Evolutionary conservation across 1,140 invertebrate genomes (phyloP).

Genomic region (Drosophila azteca): DNA sequence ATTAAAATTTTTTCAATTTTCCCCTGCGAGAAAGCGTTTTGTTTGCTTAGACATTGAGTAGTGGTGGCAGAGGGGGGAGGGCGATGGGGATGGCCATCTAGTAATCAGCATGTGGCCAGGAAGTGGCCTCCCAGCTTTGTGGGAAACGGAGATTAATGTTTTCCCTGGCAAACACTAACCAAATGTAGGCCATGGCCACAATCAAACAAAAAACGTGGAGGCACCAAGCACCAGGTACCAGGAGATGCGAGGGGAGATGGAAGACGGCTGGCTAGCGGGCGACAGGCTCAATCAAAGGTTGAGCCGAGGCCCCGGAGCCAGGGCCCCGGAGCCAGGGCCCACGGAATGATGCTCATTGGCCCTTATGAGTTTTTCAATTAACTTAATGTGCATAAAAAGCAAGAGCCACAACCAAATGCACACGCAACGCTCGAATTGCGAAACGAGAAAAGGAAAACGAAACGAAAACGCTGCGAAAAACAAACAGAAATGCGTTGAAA

Average conservation of each 20-base stretch:
- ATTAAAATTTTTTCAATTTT: constrained; percentile 77
- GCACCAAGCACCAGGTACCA: too few species aligned
- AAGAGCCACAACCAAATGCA: constrained; percentile 34
- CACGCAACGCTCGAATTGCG: constrained; percentile 40
- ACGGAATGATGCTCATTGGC: constrained; percentile 56
- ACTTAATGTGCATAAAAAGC: constrained; percentile 77
- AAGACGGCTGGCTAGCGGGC: not conserved
- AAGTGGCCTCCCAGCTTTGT: constrained; percentile 59
- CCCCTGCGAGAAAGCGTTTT: constrained; percentile 37
- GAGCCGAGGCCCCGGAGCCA: constrained; percentile 7
- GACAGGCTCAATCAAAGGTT: constrained; percentile 61
- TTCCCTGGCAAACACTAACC: constrained; percentile 18
- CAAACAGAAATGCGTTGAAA: constrained; percentile 69
- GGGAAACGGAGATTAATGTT: constrained; percentile 82
- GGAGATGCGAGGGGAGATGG: too few species aligned
- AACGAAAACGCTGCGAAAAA: constrained; percentile 17
- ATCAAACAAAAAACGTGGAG: not conserved
- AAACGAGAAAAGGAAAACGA: constrained; percentile 9
- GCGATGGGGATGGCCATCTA: not conserved
- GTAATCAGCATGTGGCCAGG: constrained; percentile 42
- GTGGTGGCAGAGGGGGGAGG: not conserved
- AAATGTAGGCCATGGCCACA: too few species aligned
- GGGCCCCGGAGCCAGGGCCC: not conserved
- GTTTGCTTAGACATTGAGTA: constrained; percentile 46
- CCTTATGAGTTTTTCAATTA: constrained; percentile 77